These are phyloP conservation scores for Scaptomyza tumidula DNA, from an alignment of 2,888 invertebrate genomes.

Conservation along the genomic window DNA sequence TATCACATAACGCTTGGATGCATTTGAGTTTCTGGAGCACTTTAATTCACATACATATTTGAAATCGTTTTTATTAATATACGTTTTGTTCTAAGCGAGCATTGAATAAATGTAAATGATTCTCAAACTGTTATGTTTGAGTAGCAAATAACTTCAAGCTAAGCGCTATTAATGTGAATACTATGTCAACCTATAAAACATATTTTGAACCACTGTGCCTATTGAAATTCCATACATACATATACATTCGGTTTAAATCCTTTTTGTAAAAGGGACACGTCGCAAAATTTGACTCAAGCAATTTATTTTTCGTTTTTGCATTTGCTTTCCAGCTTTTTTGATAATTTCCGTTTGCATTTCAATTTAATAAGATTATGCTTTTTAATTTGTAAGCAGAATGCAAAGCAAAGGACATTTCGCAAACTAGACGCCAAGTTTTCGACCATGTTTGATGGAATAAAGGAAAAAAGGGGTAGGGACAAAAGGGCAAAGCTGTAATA, in stretches of 20 bases:
- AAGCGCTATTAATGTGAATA: neutral
- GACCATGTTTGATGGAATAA: neutral
- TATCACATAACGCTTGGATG: neutral
- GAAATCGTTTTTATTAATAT: no score
- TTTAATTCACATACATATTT: no score
- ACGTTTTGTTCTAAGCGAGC: no score
- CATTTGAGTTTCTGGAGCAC: conserved; percentile 16
- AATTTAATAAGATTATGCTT: conserved; percentile 62
- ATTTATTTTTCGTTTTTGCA: no score
- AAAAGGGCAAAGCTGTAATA: conserved; percentile 10
- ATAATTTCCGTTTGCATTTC: conserved; percentile 69
- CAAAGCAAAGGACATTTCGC: conserved; percentile 4
- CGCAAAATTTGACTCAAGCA: conserved; percentile 22
- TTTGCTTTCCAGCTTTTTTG: conserved; percentile 30
- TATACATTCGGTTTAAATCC: neutral
- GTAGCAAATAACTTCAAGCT: no score
- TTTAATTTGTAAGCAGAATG: conserved; percentile 56
- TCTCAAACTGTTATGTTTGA: conserved; percentile 13
- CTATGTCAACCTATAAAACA: neutral
- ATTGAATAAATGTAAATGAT: no score
- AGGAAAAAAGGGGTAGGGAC: neutral
- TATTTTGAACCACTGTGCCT: neutral
- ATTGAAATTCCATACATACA: neutral
- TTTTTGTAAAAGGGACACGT: conserved; percentile 20
- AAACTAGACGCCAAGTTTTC: conserved; percentile 25